These are phyloP conservation scores for Rafetus swinhoei DNA, from an alignment of 2,113 vertebrate genomes.

Conservation along the genomic window DNA sequence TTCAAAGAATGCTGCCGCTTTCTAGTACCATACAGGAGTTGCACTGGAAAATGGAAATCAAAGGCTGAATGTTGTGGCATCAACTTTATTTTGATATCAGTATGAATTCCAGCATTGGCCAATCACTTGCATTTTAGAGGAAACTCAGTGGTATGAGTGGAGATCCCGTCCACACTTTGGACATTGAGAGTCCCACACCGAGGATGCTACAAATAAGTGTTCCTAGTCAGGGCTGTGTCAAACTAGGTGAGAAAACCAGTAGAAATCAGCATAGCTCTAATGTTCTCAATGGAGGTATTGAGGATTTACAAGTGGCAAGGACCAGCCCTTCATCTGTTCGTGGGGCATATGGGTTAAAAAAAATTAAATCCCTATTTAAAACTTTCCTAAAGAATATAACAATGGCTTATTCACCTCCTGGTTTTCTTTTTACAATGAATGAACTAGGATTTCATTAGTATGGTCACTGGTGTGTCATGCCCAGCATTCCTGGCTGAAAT, in stretches of 20 bases:
- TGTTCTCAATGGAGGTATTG: not conserved
- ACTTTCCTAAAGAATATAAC: not conserved
- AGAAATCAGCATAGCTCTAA: not conserved
- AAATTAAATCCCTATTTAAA: not conserved
- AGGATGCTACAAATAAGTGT: not conserved
- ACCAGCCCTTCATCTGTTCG: not conserved
- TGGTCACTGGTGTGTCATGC: slow-evolving; percentile 61
- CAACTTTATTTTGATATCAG: slow-evolving; percentile 25
- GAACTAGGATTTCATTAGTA: slow-evolving; percentile 51
- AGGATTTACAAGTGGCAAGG: not conserved
- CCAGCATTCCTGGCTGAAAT: slow-evolving; percentile 43
- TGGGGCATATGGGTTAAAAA: accelerated
- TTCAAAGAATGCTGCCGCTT: not conserved
- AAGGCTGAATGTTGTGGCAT: not conserved
- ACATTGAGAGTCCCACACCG: slow-evolving; percentile 35
- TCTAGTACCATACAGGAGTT: not conserved
- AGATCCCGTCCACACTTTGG: not conserved
- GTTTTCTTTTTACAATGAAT: not conserved
- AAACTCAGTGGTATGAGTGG: not conserved
- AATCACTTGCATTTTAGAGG: slow-evolving; percentile 42
- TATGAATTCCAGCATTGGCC: slow-evolving; percentile 20
- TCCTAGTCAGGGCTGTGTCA: not conserved
- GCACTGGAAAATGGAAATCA: not conserved
- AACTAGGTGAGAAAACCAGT: slow-evolving; percentile 9
- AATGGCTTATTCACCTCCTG: slow-evolving; percentile 66